These are phyloP conservation scores for Syndactyla subalaris DNA, from an alignment of 2,797 vertebrate species.

Conservation along the genomic window DNA sequence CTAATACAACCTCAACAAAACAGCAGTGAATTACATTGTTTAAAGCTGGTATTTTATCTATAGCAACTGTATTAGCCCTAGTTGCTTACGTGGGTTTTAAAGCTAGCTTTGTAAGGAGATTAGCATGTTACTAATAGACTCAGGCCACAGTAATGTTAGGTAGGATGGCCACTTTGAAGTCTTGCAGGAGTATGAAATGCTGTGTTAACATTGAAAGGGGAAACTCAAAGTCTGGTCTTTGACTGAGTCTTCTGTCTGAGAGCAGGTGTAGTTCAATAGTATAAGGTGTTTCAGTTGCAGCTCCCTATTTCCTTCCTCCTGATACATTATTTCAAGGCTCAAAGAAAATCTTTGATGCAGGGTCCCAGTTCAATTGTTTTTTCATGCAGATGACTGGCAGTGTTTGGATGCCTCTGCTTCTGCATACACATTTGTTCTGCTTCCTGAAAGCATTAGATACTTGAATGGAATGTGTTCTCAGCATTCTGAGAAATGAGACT, in stretches of 20 bases:
- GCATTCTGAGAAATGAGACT: not conserved
- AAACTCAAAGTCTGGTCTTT: not conserved
- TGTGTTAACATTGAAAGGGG: not conserved
- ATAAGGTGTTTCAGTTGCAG: not conserved
- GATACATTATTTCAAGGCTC: not conserved
- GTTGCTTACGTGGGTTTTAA: conserved; percentile 60
- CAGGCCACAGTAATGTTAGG: not conserved
- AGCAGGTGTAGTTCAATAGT: not conserved
- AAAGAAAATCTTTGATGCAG: not conserved
- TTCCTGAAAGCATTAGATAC: not conserved
- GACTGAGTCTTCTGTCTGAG: not conserved
- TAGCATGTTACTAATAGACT: conserved; percentile 3
- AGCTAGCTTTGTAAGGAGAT: conserved; percentile 57
- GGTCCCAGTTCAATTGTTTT: not conserved
- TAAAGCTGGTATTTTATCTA: conserved; percentile 52
- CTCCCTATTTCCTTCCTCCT: not conserved
- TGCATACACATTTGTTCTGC: not conserved
- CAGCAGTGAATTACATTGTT: not conserved
- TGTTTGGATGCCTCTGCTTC: not conserved
- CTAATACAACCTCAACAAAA: not conserved
- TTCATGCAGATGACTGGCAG: not conserved
- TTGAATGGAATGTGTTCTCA: not conserved
- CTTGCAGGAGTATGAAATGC: not conserved
- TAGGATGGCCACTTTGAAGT: not conserved
- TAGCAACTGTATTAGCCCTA: conserved; percentile 39